Evolutionary conservation across 2,888 invertebrate genomes (phyloP), one percentile per base, ranked within the genome.

Genomic region (Acanthopleura granulata): DNA sequence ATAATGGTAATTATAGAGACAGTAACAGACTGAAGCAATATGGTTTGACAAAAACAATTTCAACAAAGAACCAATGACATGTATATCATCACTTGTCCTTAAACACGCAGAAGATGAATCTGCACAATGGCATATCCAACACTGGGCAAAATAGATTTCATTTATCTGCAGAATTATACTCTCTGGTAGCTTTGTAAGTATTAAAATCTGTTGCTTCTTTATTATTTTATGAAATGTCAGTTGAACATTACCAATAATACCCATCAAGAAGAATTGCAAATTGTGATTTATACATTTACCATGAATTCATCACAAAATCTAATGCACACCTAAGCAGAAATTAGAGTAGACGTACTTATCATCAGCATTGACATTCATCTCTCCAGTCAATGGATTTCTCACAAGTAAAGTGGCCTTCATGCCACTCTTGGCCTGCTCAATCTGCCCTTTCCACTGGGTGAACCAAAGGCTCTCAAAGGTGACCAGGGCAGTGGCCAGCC

Each of bases 381-480:
- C 86, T 71, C 83, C 84, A 18, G 85, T 88, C 6, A 82, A 81
- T 49, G 87, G 88, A 76, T 89, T 88, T 73, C 84, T 84, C 18
- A 88, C 83, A 82, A 90, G 86, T 72, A 90, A 82, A 1, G 89
- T 88, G 1, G 89, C 88, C 72, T 85, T 83, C 25, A 90, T 83
- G 29, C 89, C 90, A 77, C 84, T 84, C 69, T 84, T 80, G 6
- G 88, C 89, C 57, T 84, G 82, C 49, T 90, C 90, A 62, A 90
- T 89, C 51, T 84, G 82, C 62, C 80, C 81, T 78, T 87, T 89
- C 90, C 90, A 90, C 78, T 87, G 87, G 0, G 85, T 85, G 75
- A 90, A 87, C 89, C 89, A 90, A 29, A 88, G 79, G 76, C 88
- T 89, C 79, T 91, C 90, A 83, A 90, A 90, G 0, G 88, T 88